Percentiles rank a stretch among this genome's conserved stretches.
Evolutionary conservation across 2,888 invertebrate species (phyloP).

Genomic region (Lepidochitona cinerea): DNA sequence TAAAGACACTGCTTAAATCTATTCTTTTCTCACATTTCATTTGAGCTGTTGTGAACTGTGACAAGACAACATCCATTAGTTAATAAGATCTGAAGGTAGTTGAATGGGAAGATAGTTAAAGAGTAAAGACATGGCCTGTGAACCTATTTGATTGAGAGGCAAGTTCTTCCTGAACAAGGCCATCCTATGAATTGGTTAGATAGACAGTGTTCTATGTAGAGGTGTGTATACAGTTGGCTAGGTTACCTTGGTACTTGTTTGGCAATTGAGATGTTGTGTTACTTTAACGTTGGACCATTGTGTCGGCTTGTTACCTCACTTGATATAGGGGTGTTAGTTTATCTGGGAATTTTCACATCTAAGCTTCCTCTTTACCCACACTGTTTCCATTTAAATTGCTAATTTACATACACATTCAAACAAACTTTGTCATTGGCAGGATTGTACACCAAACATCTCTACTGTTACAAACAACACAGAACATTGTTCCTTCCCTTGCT

Average conservation of each 20-base stretch:
- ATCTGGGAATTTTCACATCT: background rate
- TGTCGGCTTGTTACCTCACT: background rate
- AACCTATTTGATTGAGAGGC: background rate
- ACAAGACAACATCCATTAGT: no score
- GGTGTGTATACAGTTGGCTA: background rate
- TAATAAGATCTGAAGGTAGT: background rate
- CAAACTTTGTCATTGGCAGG: slow-evolving; percentile 4
- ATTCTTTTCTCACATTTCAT: no score
- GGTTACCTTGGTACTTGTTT: background rate
- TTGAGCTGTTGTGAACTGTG: no score
- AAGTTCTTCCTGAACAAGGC: background rate
- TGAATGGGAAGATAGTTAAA: background rate
- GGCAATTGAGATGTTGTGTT: background rate
- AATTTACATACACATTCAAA: background rate
- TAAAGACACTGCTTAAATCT: no score
- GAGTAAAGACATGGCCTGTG: background rate
- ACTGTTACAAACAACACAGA: no score
- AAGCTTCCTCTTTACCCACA: background rate
- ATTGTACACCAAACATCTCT: background rate
- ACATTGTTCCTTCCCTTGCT: background rate
- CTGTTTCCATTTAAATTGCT: background rate
- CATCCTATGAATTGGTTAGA: background rate
- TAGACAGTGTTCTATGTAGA: background rate
- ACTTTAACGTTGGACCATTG: slow-evolving; percentile 2
- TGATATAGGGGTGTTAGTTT: background rate